Base-by-base conservation (phyloP, 1,140 invertebrate genomes). In the Lordiphosa stackelbergi region DNA sequence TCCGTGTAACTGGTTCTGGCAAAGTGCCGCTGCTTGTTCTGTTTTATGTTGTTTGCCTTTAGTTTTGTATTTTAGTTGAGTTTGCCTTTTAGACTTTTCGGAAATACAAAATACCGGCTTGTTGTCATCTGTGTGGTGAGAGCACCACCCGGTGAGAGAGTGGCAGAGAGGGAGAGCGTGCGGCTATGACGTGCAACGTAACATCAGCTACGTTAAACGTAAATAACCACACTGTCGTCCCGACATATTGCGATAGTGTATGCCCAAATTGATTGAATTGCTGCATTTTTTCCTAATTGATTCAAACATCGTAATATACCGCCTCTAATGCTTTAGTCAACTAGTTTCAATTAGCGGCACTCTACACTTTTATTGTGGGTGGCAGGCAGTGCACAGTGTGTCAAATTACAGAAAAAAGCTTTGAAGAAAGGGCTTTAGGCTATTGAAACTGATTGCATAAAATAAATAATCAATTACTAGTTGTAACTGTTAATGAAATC, bases 91-190 rank as follows among this genome's bases (percentile, higher is more conserved):
- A 47, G 48, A 56, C 73, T 69, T 69, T 69, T 64, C 59, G 59
- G 64, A 69, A 78, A 77, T 69, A 64, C 60, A 58, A 69, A 75
- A 81, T 81, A 81, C 77, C 77, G 77, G 77, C 77, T 81, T 81
- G 72, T 69, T 83, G 77, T 75, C 63, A 71, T 69, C 66, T 68
- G 64, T 68, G 54, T 37, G 47, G 37, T 40, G 35, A 60, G 48
- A 38, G 47, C 6, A 7, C 6, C 28, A 31, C 28, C 28, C 28
- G 28, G 28, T 31, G 37, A 31, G 45, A 53, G 16, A 46, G 45
- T 35, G 53, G 28, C 40, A 53, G 22, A 13, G 35, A 40, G 7
- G 77, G 68, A 81, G 83, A 77, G 66, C 68, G 57, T 68, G 77
- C 66, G 64, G 47, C 6, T 48, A 34, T 37, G 24, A 69, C 19